Percentiles rank a stretch among this genome's conserved stretches.
These are phyloP conservation scores for Eurystomus gularis DNA, from an alignment of 2,113 vertebrate species.

Conservation along the genomic window DNA sequence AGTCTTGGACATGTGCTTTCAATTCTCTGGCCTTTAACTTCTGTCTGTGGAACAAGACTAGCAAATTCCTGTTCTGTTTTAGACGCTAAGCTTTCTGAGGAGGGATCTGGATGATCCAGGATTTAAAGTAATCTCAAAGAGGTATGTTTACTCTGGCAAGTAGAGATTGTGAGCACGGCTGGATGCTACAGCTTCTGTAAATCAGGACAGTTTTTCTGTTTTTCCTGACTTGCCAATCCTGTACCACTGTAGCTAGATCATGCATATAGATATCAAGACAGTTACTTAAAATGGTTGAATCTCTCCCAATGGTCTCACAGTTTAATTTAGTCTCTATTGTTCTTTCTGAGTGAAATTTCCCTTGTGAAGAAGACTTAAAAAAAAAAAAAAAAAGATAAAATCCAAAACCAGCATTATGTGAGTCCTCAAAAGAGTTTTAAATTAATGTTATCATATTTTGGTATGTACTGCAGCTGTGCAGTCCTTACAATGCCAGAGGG, in stretches of 20 bases:
- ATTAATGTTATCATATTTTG: conserved; percentile 16
- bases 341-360: conserved; percentile 20
- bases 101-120: background rate
- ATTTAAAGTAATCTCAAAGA: background rate
- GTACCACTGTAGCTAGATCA: background rate
- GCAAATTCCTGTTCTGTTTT: background rate
- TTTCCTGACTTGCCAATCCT: background rate
- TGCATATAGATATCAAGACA: background rate
- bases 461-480: background rate
- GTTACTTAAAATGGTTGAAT: background rate
- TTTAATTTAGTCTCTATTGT: background rate
- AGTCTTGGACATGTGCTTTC: background rate
- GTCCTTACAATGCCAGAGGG: background rate
- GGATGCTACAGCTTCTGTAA: rapidly evolving
- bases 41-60: background rate
- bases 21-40: background rate
- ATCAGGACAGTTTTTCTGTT: background rate
- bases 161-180: background rate
- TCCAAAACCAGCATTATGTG: background rate
- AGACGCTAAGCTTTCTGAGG: rapidly evolving
- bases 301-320: background rate
- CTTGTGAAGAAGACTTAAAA: background rate
- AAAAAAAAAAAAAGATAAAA: background rate
- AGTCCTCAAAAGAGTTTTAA: conserved; percentile 19
- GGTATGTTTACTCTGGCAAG: background rate